Evolutionary conservation across 2,113 vertebrate genomes (phyloP).

Genomic region (Naja naja): DNA sequence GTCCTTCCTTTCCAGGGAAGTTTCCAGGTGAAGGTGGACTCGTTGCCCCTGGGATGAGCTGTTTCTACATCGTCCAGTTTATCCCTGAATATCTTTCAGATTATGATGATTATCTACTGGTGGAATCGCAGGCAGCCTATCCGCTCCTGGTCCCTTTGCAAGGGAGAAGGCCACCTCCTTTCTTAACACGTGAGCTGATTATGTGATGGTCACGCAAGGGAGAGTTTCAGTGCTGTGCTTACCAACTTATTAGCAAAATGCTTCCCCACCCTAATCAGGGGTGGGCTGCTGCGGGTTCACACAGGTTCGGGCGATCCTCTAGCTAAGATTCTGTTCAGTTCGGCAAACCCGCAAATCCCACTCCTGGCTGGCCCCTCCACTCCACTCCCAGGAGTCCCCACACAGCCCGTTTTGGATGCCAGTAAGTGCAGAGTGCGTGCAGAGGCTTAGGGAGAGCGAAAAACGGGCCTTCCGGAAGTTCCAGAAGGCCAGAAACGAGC

Average conservation of each 20-base stretch:
- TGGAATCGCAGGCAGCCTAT: conserved; percentile 79
- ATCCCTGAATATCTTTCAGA: conserved; percentile 81
- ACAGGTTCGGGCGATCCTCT: too few relatives aligned
- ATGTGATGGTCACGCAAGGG: too few relatives aligned
- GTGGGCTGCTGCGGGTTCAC: too few relatives aligned
- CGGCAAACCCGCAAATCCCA: too few relatives aligned
- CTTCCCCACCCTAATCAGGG: neutral
- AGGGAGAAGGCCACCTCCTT: conserved; percentile 80
- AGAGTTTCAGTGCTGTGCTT: neutral
- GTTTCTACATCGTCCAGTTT: conserved; percentile 85
- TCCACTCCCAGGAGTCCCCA: too few relatives aligned
- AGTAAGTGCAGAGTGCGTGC: too few relatives aligned
- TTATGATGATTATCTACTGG: conserved; percentile 83
- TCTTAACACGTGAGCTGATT: conserved; percentile 81
- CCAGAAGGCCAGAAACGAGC: too few relatives aligned
- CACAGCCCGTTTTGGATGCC: too few relatives aligned
- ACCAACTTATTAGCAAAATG: neutral
- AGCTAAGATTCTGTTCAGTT: too few relatives aligned
- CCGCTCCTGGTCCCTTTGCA: conserved; percentile 79
- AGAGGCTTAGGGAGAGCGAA: too few relatives aligned
- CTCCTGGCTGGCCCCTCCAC: too few relatives aligned
- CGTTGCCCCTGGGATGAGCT: conserved; percentile 92
- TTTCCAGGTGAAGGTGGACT: conserved; percentile 86
- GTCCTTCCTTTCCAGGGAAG: conserved; percentile 71
- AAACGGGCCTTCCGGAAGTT: too few relatives aligned